These are phyloP conservation scores for Sciurus niger DNA, from an alignment of 2,113 vertebrate species.

Conservation along the genomic window DNA sequence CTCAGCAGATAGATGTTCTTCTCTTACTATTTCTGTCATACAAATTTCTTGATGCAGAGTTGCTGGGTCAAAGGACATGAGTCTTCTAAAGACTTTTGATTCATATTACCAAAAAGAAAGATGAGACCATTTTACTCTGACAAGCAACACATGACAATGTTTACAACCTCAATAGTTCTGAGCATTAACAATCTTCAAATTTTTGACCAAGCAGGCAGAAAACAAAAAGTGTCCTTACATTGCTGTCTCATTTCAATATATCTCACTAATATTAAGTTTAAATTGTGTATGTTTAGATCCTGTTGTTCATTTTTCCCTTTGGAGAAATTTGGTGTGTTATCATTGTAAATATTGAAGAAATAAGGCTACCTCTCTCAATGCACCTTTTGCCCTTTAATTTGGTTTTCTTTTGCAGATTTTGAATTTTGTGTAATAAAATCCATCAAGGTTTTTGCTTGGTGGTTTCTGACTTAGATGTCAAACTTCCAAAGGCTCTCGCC, in stretches of 20 bases:
- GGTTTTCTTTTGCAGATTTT: not conserved
- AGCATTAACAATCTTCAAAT: not conserved
- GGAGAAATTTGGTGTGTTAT: not conserved
- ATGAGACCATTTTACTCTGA: not conserved
- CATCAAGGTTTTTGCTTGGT: not conserved
- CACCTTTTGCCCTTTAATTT: not conserved
- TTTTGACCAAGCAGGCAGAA: not conserved
- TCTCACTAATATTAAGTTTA: not conserved
- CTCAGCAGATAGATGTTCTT: not conserved
- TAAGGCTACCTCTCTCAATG: not conserved
- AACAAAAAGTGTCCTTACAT: not conserved
- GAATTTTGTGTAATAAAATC: not conserved
- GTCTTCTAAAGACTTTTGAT: not conserved
- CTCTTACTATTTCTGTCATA: not conserved
- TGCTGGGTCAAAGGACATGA: not conserved
- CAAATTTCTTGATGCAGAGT: not conserved
- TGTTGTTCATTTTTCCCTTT: not conserved
- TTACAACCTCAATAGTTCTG: not conserved
- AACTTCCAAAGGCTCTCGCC: not conserved
- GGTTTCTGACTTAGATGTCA: conserved; percentile 6
- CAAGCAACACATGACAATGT: not conserved
- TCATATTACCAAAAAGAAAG: not conserved
- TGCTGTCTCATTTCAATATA: not conserved
- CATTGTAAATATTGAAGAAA: not conserved
- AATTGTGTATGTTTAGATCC: not conserved